A percentile compares a stretch with the other conserved stretches of the same genome.
phyloP scores from a whole-genome alignment of 2,113 vertebrate genomes.

The Agelaius tricolor region DNA sequence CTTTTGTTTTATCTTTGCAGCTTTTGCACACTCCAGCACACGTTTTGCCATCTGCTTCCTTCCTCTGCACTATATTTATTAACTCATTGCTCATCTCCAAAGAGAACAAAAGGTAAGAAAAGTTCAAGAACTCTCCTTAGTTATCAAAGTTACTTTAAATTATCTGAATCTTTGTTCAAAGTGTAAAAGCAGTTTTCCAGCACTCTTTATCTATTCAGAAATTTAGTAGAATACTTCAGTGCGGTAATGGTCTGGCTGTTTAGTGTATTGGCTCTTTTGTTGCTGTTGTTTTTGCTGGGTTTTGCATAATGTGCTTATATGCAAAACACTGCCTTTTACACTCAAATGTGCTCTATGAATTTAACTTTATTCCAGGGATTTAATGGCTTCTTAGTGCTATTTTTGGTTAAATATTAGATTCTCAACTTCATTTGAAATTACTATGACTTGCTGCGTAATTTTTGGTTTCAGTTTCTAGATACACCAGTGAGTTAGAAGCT shows the following conservation, averaged over 20 bases:
- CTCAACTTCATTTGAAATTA: not conserved
- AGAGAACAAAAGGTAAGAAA: conserved; percentile 68
- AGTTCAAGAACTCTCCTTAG: not conserved
- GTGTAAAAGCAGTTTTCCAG: not conserved
- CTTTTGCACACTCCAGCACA: conserved; percentile 93
- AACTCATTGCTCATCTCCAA: conserved; percentile 86
- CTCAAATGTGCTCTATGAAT: not conserved
- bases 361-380: not conserved
- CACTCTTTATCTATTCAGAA: not conserved
- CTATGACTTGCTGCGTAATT: not conserved
- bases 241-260: not conserved
- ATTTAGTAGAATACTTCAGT: not conserved
- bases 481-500: not conserved
- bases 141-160: not conserved
- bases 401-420: not conserved
- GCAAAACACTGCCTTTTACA: not conserved
- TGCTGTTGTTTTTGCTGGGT: not conserved
- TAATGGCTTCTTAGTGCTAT: not conserved
- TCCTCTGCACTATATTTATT: conserved; percentile 89
- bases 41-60: conserved; percentile 88
- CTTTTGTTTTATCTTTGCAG: conserved; percentile 63
- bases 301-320: rapidly evolving
- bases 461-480: not conserved
- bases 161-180: not conserved
- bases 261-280: not conserved